Conservation (phyloP, 1,140 invertebrate species). For the Halictus rubicundus region DNA sequence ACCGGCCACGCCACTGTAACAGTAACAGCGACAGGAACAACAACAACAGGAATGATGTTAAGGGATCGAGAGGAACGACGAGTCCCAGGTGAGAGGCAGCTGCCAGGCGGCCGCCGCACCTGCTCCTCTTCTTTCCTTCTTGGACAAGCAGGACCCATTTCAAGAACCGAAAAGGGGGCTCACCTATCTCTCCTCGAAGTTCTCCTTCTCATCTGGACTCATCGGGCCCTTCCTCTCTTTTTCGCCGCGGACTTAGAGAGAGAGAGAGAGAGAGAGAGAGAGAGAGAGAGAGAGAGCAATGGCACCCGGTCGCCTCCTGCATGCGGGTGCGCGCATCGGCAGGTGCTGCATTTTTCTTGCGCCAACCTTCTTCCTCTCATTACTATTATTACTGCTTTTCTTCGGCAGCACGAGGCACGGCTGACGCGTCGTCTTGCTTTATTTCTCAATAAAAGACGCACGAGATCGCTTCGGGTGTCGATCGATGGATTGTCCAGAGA, state of each 20-base stretch:
- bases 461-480: not conserved
- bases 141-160: slow-evolving; percentile 58
- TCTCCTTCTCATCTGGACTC: slow-evolving; percentile 15
- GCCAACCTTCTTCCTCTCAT: slow-evolving; percentile 54
- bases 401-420: slow-evolving; percentile 28
- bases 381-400: slow-evolving; percentile 70
- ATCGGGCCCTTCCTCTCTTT: not conserved
- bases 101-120: slow-evolving; percentile 71
- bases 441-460: slow-evolving; percentile 11
- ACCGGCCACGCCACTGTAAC: not conserved
- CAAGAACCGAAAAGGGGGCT: slow-evolving; percentile 51
- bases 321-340: slow-evolving; percentile 70
- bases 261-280: not conserved
- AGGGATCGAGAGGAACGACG: slow-evolving; percentile 25
- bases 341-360: slow-evolving; percentile 67
- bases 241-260: not conserved
- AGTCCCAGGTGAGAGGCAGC: slow-evolving; percentile 76
- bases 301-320: slow-evolving; percentile 31
- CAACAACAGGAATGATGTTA: slow-evolving; percentile 39
- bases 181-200: slow-evolving; percentile 35
- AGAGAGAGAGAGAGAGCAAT: not conserved
- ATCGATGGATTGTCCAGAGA: not conserved
- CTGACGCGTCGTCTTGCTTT: slow-evolving; percentile 18
- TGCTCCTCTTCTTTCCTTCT: slow-evolving; percentile 69
- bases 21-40: slow-evolving; percentile 52